These are phyloP conservation scores for Mohoua ochrocephala DNA, from an alignment of 2,113 vertebrate genomes.

Conservation along the genomic window DNA sequence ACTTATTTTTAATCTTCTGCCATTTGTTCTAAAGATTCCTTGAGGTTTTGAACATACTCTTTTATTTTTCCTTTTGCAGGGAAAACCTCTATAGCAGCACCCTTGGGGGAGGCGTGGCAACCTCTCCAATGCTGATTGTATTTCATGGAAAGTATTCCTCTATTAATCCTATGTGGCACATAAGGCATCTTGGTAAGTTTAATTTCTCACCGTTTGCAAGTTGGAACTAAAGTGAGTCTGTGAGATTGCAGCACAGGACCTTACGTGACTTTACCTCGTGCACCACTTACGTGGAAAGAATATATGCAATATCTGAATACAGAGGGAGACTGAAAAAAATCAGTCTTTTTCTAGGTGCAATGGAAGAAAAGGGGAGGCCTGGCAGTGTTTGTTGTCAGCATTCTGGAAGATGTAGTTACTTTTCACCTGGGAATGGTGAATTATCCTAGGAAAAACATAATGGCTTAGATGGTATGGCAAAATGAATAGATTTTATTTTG, in stretches of 20 bases:
- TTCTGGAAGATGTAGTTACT: not conserved
- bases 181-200: constrained; percentile 88
- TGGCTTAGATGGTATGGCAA: not conserved
- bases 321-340: not conserved
- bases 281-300: not conserved
- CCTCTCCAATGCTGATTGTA: constrained; percentile 93
- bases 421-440: not conserved
- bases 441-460: not conserved
- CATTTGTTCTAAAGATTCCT: not conserved
- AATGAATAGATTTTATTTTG: not conserved
- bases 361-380: not conserved
- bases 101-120: constrained; percentile 90
- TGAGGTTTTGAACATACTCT: not conserved
- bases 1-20: not conserved
- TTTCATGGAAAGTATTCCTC: constrained; percentile 86
- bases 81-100: constrained; percentile 93
- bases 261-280: not conserved
- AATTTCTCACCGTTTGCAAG: not conserved
- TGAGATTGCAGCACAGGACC: not conserved
- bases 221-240: not conserved
- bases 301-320: not conserved
- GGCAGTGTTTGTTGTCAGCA: accelerated
- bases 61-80: constrained; percentile 56
- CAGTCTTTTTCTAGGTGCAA: not conserved
- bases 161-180: constrained; percentile 89